Percentiles rank a stretch among this genome's conserved stretches.
These are phyloP conservation scores for Tylochromis polylepis DNA, from an alignment of 2,113 vertebrate genomes.

Conservation along the genomic window DNA sequence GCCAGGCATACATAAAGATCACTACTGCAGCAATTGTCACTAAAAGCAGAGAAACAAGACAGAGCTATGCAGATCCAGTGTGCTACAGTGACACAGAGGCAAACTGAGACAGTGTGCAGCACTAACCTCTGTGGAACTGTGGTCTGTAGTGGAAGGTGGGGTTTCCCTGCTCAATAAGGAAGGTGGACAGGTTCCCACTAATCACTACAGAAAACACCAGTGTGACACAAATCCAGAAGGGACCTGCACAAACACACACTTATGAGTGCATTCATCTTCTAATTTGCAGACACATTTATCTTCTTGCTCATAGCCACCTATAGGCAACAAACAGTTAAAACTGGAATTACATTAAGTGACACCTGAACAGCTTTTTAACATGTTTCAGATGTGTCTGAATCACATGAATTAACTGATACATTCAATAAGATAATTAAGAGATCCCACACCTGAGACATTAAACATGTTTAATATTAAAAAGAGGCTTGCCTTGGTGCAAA, in stretches of 20 bases:
- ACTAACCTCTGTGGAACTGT: slow-evolving; percentile 84
- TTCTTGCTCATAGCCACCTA: no score
- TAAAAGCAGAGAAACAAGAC: slow-evolving; percentile 20
- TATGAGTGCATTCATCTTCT: background rate
- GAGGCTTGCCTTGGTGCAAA: background rate
- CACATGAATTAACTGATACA: background rate
- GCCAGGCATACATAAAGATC: slow-evolving; percentile 83
- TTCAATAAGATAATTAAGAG: background rate
- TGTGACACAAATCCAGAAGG: slow-evolving; percentile 88
- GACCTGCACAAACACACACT: slow-evolving; percentile 66
- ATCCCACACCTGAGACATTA: background rate
- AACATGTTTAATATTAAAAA: background rate
- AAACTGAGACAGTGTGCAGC: background rate
- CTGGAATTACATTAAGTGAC: background rate
- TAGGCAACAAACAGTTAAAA: background rate
- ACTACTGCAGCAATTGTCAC: slow-evolving; percentile 77
- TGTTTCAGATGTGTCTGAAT: background rate
- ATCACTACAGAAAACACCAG: slow-evolving; percentile 80
- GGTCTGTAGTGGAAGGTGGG: slow-evolving; percentile 77
- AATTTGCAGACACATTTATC: background rate
- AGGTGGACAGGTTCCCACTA: slow-evolving; percentile 79
- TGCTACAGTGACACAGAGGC: background rate
- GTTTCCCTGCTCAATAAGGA: slow-evolving; percentile 64
- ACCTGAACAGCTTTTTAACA: background rate
- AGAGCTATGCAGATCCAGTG: background rate